These are phyloP conservation scores for Aethes cnicana DNA, from an alignment of 2,888 invertebrate genomes.

Conservation along the genomic window DNA sequence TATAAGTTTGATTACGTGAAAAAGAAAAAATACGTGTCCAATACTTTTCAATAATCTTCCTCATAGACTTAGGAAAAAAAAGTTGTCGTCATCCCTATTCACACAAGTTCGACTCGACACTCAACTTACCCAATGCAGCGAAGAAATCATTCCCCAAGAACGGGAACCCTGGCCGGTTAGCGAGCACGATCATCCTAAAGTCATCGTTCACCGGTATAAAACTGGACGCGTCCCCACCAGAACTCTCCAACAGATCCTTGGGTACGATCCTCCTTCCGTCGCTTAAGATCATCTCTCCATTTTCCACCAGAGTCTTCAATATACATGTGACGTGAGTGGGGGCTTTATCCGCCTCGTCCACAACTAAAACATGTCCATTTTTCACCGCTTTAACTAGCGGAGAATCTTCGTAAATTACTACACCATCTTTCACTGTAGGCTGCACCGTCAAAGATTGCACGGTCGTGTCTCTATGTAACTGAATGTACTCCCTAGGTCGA, in stretches of 20 bases:
- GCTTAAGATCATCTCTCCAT: constrained; percentile 96
- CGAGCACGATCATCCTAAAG: constrained; percentile 96
- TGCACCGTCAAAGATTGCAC: constrained; percentile 97
- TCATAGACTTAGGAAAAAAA: no score
- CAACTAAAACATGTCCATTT: constrained; percentile 93
- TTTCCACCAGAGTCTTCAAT: constrained; percentile 96
- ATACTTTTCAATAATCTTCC: no score
- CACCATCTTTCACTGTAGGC: constrained; percentile 93
- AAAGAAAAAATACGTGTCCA: no score
- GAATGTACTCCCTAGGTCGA: constrained; percentile 96
- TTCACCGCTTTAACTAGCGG: constrained; percentile 96
- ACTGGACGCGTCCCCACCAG: constrained; percentile 65
- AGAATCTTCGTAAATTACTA: constrained; percentile 96
- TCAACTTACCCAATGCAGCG: constrained; percentile 86
- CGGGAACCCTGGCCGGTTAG: constrained; percentile 98
- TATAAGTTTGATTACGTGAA: no score
- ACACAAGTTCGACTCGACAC: not conserved
- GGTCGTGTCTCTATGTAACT: constrained; percentile 96
- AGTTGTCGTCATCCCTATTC: no score
- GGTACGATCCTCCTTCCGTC: constrained; percentile 95
- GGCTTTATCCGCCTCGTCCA: constrained; percentile 99
- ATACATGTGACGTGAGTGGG: constrained; percentile 98
- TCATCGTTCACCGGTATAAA: constrained; percentile 93
- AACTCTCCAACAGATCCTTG: constrained; percentile 64
- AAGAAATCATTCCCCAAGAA: constrained; percentile 99